Base-by-base conservation (phyloP, 2,113 vertebrate species). In the Cyprinus carpio region DNA sequence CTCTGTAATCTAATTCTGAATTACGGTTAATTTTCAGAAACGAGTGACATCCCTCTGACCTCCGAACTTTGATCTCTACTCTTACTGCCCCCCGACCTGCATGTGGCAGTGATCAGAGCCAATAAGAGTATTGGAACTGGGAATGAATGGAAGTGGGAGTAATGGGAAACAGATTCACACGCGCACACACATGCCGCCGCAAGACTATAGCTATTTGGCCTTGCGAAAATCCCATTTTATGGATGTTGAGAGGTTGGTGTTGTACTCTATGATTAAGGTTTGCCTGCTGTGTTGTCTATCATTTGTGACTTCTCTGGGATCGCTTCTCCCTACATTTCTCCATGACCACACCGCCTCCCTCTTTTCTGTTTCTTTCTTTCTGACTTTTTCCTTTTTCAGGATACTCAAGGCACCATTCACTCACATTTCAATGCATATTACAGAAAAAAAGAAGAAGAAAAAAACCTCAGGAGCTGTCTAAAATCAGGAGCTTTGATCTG, bases 41-140 rank as follows among this genome's bases (percentile, higher is more conserved):
- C 71, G 82, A 60, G 77, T 51, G 34, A 84, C 85, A 88, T 86
- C 87, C 82, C 75, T 34, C 81, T 71, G 16, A 87, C 88, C 85
- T 80, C 31, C 65, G 81, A 85, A 75, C 77, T 37, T 58, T 82
- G 65, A 79, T 75, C 72, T 29, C 3, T 8, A n/a, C 74, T 56
- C 25, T 1, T 18, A 58, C 60, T 65, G 81, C 58, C 76, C 75
- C 37, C 58, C 15, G 34, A 82, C 87, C 77, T 27, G n/a, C 88
- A 89, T 89, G 76, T 89, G 88, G 86, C 81, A 87, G 77, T 54
- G 60, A 86, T 89, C 86, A 86, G 72, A 83, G 83, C 81, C 86
- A 81, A 89, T 83, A 84, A 72, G 58, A 86, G 64, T 7, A 20
- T 20, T 82, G 81, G 11, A 89, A 81, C 77, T 64, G 15, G 65